These are phyloP conservation scores for Adelges cooleyi DNA, from an alignment of 1,140 invertebrate species.

Conservation along the genomic window DNA sequence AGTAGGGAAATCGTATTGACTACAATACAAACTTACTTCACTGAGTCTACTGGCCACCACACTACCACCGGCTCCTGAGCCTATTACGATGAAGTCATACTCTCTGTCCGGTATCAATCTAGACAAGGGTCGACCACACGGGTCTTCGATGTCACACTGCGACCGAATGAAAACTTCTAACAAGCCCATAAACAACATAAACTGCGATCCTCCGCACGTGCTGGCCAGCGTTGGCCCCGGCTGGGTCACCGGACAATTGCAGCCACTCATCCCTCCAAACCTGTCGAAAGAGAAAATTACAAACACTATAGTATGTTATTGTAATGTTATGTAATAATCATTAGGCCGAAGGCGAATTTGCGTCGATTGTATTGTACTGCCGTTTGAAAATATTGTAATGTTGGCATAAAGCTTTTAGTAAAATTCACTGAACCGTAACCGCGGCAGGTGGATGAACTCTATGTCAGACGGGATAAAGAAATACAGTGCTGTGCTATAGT, in stretches of 20 bases:
- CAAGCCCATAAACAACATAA: slow-evolving; percentile 77
- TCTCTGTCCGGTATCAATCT: slow-evolving; percentile 48
- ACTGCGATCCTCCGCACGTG: slow-evolving; percentile 65
- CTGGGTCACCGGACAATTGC: slow-evolving; percentile 60
- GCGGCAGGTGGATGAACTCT: too few species aligned
- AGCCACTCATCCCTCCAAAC: slow-evolving; percentile 36
- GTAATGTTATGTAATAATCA: too few species aligned
- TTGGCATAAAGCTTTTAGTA: too few species aligned
- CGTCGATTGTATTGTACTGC: too few species aligned
- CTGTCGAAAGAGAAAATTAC: too few species aligned
- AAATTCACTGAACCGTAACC: too few species aligned
- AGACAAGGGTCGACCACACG: slow-evolving; percentile 55
- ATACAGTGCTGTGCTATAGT: too few species aligned
- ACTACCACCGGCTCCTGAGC: slow-evolving; percentile 69
- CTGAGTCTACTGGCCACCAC: slow-evolving; percentile 59
- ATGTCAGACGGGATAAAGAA: too few species aligned
- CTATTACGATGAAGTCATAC: slow-evolving; percentile 78
- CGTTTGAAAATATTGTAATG: too few species aligned
- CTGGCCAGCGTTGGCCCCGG: slow-evolving; percentile 65
- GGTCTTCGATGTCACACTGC: slow-evolving; percentile 72
- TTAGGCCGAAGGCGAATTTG: too few species aligned
- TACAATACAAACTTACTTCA: slow-evolving; percentile 36
- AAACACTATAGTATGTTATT: neutral
- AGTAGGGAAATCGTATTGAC: too few species aligned
- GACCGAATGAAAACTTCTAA: slow-evolving; percentile 69